Evolutionary conservation across 1,140 invertebrate genomes (phyloP).

Genomic region (Drosophila micromelanica): DNA sequence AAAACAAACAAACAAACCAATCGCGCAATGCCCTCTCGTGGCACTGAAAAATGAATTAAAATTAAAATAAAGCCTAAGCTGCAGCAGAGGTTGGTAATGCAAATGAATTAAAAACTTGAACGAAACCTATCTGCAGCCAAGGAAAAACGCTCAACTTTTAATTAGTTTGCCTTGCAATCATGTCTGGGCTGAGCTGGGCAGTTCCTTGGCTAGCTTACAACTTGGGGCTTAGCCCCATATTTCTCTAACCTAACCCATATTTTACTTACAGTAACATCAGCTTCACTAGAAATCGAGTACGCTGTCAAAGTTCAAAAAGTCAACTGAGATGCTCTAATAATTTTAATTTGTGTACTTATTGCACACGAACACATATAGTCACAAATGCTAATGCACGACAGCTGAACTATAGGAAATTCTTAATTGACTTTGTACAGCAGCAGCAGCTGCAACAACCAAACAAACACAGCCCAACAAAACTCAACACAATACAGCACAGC

Average conservation of each 20-base stretch:
- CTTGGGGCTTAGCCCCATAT: conserved; percentile 32
- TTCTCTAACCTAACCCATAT: conserved; percentile 22
- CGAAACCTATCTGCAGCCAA: conserved; percentile 58
- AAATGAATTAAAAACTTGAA: conserved; percentile 68
- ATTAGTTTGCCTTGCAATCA: conserved; percentile 70
- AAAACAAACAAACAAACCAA: conserved; percentile 48
- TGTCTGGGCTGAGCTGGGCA: background rate
- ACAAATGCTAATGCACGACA: conserved; percentile 11
- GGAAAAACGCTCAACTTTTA: conserved; percentile 77
- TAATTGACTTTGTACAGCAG: conserved; percentile 70
- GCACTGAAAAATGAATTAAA: conserved; percentile 57
- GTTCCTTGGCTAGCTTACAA: conserved; percentile 34
- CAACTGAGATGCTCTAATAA: conserved; percentile 53
- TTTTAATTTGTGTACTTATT: conserved; percentile 37
- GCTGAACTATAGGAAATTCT: conserved; percentile 58
- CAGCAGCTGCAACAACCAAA: conserved; percentile 35
- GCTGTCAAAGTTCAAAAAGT: conserved; percentile 65
- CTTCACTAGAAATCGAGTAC: conserved; percentile 8
- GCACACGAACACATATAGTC: conserved; percentile 30
- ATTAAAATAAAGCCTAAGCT: conserved; percentile 69
- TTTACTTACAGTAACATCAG: conserved; percentile 16
- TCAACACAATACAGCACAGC: conserved; percentile 22
- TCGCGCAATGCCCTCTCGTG: conserved; percentile 16
- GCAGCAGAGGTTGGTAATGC: conserved; percentile 47
- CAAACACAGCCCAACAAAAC: background rate